Conservation (phyloP, 2,797 vertebrate species). For the Chelmon rostratus region DNA sequence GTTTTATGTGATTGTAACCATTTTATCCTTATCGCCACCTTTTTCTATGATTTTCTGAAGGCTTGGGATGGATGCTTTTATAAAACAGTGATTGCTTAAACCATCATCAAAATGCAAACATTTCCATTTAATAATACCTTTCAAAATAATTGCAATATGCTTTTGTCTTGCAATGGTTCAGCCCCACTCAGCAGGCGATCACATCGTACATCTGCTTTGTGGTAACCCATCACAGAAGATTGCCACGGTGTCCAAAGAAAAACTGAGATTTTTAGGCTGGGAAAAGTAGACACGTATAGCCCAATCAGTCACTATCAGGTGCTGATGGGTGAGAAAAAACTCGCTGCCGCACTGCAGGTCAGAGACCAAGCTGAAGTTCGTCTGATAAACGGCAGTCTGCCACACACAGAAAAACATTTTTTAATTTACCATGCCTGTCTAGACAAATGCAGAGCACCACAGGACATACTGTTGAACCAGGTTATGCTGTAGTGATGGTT, state of each 20-base stretch:
- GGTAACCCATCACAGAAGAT: neutral
- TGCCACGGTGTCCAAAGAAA: neutral
- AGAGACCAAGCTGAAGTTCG: neutral
- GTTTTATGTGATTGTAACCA: neutral
- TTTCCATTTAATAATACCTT: no score
- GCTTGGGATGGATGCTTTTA: no score
- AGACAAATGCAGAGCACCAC: neutral
- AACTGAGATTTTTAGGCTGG: neutral
- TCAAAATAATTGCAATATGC: no score
- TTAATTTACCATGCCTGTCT: neutral
- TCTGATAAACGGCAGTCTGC: neutral
- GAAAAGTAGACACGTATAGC: neutral
- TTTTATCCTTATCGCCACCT: neutral
- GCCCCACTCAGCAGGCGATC: neutral
- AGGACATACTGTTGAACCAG: neutral
- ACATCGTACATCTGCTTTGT: neutral
- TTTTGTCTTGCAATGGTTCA: no score
- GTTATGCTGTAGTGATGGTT: neutral
- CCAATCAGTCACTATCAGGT: neutral
- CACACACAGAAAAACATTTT: neutral
- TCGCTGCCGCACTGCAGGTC: neutral
- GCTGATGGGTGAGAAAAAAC: neutral
- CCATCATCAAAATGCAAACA: neutral
- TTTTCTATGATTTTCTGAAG: neutral
- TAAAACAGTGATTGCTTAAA: no score